A percentile compares a stretch with the other conserved stretches of the same genome.
These are phyloP conservation scores for Eremobia ochroleuca DNA, from an alignment of 2,888 invertebrate species.

Conservation along the genomic window DNA sequence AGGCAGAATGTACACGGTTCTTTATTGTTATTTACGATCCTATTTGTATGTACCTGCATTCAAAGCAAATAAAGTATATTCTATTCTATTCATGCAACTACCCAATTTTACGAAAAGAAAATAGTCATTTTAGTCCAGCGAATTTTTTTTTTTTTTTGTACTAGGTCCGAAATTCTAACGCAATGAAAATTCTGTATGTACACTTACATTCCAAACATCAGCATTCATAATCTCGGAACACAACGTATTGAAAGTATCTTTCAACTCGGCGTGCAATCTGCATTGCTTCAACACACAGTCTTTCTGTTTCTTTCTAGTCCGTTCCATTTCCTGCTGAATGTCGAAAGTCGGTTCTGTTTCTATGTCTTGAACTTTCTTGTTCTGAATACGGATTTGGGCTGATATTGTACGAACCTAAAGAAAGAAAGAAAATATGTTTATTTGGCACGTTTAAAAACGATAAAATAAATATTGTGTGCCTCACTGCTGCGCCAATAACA, in stretches of 20 bases:
- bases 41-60: no score
- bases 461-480: not conserved
- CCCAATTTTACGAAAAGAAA: not conserved
- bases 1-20: no score
- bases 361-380: conserved; percentile 78
- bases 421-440: not conserved
- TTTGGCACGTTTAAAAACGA: not conserved
- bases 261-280: conserved; percentile 74
- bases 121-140: not conserved
- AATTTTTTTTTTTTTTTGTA: not conserved
- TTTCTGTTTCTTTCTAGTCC: conserved; percentile 71
- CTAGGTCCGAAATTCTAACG: not conserved
- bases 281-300: conserved; percentile 79
- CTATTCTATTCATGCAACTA: no score
- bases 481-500: no score
- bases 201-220: conserved; percentile 79
- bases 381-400: conserved; percentile 81
- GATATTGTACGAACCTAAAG: conserved; percentile 79
- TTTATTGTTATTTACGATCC: no score
- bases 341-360: conserved; percentile 79
- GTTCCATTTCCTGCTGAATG: conserved; percentile 75
- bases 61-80: no score
- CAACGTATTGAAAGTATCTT: conserved; percentile 66
- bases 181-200: not conserved
- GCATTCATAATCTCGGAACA: conserved; percentile 75